phyloP scores from a whole-genome alignment of 2,113 vertebrate species.

The Limanda limanda region DNA sequence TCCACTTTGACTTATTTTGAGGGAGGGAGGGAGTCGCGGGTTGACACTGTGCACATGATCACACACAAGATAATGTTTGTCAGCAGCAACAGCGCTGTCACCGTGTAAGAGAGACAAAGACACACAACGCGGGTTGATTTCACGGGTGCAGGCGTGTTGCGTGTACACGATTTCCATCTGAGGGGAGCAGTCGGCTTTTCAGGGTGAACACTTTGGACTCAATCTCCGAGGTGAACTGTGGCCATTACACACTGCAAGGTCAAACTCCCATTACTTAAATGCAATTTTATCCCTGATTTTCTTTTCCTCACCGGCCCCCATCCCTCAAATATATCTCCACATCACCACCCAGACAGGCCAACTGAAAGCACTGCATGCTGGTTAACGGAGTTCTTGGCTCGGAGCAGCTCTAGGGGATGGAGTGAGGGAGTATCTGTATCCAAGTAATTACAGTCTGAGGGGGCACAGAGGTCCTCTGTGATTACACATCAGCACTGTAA shows the following conservation, averaged over 20 bases:
- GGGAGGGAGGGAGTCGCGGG: conserved; percentile 2
- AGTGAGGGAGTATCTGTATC: conserved; percentile 79
- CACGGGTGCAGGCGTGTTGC: conserved; percentile 66
- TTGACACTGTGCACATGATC: conserved; percentile 78
- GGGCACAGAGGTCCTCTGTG: conserved; percentile 81
- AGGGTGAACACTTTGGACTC: conserved; percentile 50
- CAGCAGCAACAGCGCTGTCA: conserved; percentile 70
- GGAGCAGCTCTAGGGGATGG: conserved; percentile 68
- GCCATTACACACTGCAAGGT: conserved; percentile 59
- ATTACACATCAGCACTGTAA: conserved; percentile 87
- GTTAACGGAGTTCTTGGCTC: conserved; percentile 75
- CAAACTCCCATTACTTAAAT: conserved; percentile 70
- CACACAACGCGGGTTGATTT: conserved; percentile 74
- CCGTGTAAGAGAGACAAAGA: conserved; percentile 63
- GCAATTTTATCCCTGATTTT: conserved; percentile 53
- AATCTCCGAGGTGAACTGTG: conserved; percentile 51
- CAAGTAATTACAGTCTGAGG: conserved; percentile 84
- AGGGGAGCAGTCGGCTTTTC: conserved; percentile 30
- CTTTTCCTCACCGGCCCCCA: conserved; percentile 9
- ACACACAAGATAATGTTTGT: conserved; percentile 81
- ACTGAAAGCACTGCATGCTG: conserved; percentile 72
- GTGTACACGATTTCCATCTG: conserved; percentile 50
- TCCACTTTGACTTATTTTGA: conserved; percentile 69
- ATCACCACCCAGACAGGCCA: conserved; percentile 56
- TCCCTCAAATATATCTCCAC: conserved; percentile 56